These are phyloP conservation scores for Plemyria rubiginata DNA, from an alignment of 2,888 invertebrate species.

Conservation along the genomic window DNA sequence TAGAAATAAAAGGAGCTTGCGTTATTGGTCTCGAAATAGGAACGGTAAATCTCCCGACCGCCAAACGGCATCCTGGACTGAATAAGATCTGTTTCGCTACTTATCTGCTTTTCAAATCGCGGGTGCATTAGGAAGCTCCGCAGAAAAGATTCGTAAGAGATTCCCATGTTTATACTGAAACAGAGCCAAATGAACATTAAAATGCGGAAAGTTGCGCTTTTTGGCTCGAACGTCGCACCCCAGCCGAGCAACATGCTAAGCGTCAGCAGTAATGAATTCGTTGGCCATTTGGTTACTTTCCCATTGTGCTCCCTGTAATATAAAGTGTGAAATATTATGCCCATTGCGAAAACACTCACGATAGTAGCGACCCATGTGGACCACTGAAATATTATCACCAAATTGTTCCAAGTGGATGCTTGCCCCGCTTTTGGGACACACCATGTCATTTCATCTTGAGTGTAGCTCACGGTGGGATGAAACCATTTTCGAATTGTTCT, in stretches of 20 bases:
- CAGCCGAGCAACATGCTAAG: slow-evolving; percentile 79
- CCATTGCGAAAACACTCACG: slow-evolving; percentile 64
- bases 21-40: slow-evolving; percentile 80
- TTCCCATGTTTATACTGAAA: slow-evolving; percentile 79
- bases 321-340: slow-evolving; percentile 69
- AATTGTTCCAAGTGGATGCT: slow-evolving; percentile 77
- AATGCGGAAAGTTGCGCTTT: slow-evolving; percentile 71
- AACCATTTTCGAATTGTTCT: slow-evolving; percentile 74
- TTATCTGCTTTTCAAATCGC: slow-evolving; percentile 80
- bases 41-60: slow-evolving; percentile 78
- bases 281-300: slow-evolving; percentile 73
- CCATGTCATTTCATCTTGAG: slow-evolving; percentile 81
- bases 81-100: slow-evolving; percentile 73
- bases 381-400: slow-evolving; percentile 79
- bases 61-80: slow-evolving; percentile 73
- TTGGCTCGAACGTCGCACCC: slow-evolving; percentile 72
- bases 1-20: slow-evolving; percentile 79
- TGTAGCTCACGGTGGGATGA: slow-evolving; percentile 75
- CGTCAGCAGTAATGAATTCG: slow-evolving; percentile 75
- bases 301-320: slow-evolving; percentile 65
- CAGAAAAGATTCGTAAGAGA: slow-evolving; percentile 80
- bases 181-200: slow-evolving; percentile 76
- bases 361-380: slow-evolving; percentile 76
- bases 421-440: slow-evolving; percentile 73
- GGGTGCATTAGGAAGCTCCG: slow-evolving; percentile 82